Conservation (phyloP, 1,140 invertebrate species). For the Apis cerana region DNA sequence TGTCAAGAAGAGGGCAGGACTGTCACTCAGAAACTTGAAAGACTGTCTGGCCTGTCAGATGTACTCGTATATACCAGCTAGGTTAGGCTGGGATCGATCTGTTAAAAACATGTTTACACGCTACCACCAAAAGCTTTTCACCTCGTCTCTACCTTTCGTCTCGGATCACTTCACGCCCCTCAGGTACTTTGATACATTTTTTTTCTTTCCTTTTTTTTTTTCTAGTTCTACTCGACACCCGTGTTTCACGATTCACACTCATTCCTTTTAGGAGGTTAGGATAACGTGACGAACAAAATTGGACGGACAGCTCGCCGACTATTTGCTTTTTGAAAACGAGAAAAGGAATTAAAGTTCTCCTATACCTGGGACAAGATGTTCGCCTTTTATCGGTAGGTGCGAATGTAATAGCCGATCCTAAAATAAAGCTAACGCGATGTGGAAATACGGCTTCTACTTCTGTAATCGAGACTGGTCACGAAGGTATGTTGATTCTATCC, state of each 20-base stretch:
- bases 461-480: neutral
- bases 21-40: slow-evolving; percentile 64
- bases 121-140: slow-evolving; percentile 61
- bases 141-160: slow-evolving; percentile 35
- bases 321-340: slow-evolving; percentile 32
- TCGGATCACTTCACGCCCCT: slow-evolving; percentile 4
- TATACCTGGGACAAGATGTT: neutral
- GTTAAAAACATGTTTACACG: slow-evolving; percentile 71
- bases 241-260: slow-evolving; percentile 3
- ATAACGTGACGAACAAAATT: slow-evolving; percentile 40
- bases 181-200: neutral
- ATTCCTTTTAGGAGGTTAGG: neutral
- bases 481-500: neutral
- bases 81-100: slow-evolving; percentile 59
- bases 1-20: slow-evolving; percentile 73
- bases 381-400: slow-evolving; percentile 1
- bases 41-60: slow-evolving; percentile 61
- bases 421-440: neutral
- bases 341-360: slow-evolving; percentile 17
- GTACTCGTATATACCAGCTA: slow-evolving; percentile 1
- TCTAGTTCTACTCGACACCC: slow-evolving; percentile 1
- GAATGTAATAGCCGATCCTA: slow-evolving; percentile 8
- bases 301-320: slow-evolving; percentile 22
- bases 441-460: too few relatives aligned
- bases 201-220: neutral